Evolutionary conservation across 2,113 vertebrate species (phyloP), one percentile per base, ranked within the genome.

Genomic region (Upupa epops): DNA sequence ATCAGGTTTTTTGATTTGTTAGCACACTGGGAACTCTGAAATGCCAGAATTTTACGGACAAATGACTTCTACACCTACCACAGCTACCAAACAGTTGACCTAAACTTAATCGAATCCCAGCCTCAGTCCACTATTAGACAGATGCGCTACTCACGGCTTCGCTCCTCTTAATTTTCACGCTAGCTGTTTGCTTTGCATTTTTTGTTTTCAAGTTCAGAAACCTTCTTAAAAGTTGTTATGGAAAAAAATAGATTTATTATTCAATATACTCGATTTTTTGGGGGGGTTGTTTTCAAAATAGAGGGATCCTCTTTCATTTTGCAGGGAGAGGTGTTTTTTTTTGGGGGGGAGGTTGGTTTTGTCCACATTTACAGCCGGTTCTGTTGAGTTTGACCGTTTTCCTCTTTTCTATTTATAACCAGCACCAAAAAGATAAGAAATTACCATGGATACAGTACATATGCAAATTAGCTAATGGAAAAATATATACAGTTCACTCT

Each of bases 221-320:
- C 79, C 89, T 94, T 87, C 82, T 97, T 94, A 75, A 92, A n/a
- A 86, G 74, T 81, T 83, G 75, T 96, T 91, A 92, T 65, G 94
- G 96, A 96, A 97, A 97, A n/a, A 96, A 97, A 97, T 96, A 94
- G 94, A 95, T 97, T 97, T 97, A 95, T 96, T 97, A 97, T 97
- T 97, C 94, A 94, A 95, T 92, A 91, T 71, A 85, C 49, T 96
- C 86, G 74, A 65, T 79, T 93, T 96, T 92, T 96, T 69, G 34
- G 96, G 11, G 40, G 40, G 40, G 40, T 42, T 11, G 40, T 42
- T 42, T 97, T 96, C 96, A 97, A 96, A 96, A 96, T 94, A 83
- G 94, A 97, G 97, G 79, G 89, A 94, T 85, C 92, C 74, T 91
- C 89, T 65, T 94, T 91, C 68, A 86, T 28, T 66, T 52, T 59